Evolutionary conservation across 1,140 invertebrate species (phyloP), one percentile per base, ranked within the genome.

Genomic region (Drosophila pallidifrons): DNA sequence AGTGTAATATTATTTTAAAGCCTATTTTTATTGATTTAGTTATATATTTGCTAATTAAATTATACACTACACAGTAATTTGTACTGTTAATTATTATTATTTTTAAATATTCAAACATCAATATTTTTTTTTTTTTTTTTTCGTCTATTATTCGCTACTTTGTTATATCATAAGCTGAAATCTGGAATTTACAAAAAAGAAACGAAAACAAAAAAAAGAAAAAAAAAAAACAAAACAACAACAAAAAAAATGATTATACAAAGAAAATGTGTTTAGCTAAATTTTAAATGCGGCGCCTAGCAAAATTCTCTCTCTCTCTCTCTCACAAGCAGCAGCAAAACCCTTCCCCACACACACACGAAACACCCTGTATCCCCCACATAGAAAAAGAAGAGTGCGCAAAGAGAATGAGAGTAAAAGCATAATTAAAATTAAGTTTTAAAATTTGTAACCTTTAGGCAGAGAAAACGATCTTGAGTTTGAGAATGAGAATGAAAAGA

Each of bases 1-100:
- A 47, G 52, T 88, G 72, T 89, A 88, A 88, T 85, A 73, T 89
- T 88, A 85, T 85, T 79, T 89, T 89, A 79, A 75, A 81, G 65
- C 49, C 81, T 88, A 85, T 81, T 73, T 75, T 77, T 86, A 85
- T 65, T 38, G 64, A 66, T 73, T 75, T 81, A 86, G 77, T 83
- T 83, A 10, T 83, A 10, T 88, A 83, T 72, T 89, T 78, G 54
- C 51, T 89, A 75, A 77, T 81, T 88, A 83, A 89, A 79, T 74
- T 80, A 81, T 76, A 64, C 71, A 64, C 71, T 66, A 64, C 20
- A 67, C 58, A 75, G 66, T 69, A 63, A 15, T 35, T 63, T 46
- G 47, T 67, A 67, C 59, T 73, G 69, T 67, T 61, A 35, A 75
- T 70, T 72, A 61, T 47, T 64, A 52, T 55, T 46, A 28, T 54